Percentiles rank a stretch among this genome's conserved stretches.
Evolutionary conservation across 2,797 vertebrate genomes (phyloP).

Genomic region (Macropus fuliginosus): DNA sequence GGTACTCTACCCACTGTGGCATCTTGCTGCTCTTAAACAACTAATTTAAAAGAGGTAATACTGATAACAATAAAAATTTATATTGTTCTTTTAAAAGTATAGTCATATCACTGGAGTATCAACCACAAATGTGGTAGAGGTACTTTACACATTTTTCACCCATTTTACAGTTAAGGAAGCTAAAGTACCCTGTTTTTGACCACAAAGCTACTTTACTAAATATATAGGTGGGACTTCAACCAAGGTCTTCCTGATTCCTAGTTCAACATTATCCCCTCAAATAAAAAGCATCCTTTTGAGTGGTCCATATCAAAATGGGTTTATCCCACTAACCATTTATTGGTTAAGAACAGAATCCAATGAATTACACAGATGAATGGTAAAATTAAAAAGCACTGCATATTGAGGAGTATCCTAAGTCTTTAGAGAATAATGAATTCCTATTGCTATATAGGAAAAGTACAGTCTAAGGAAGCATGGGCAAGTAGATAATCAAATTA

Average conservation of each 20-base stretch:
- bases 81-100: not conserved
- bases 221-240: not conserved
- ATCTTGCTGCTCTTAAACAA: not conserved
- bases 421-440: slow-evolving; percentile 62
- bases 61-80: not conserved
- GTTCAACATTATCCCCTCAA: not conserved
- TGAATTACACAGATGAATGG: not conserved
- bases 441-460: slow-evolving; percentile 65
- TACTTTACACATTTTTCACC: not conserved
- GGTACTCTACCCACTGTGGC: not conserved
- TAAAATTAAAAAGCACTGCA: not conserved
- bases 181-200: slow-evolving; percentile 1
- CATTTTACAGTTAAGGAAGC: slow-evolving; percentile 24
- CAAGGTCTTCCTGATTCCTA: not conserved
- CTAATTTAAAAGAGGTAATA: not conserved
- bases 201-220: not conserved
- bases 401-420: not conserved
- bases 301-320: not conserved
- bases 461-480: slow-evolving; percentile 62
- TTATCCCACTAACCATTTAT: not conserved
- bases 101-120: not conserved
- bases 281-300: not conserved
- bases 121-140: not conserved
- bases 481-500: slow-evolving; percentile 48
- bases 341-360: not conserved